Evolutionary conservation across 1,140 invertebrate genomes (phyloP), one percentile per base, ranked within the genome.

Genomic region (Dryas iulia): DNA sequence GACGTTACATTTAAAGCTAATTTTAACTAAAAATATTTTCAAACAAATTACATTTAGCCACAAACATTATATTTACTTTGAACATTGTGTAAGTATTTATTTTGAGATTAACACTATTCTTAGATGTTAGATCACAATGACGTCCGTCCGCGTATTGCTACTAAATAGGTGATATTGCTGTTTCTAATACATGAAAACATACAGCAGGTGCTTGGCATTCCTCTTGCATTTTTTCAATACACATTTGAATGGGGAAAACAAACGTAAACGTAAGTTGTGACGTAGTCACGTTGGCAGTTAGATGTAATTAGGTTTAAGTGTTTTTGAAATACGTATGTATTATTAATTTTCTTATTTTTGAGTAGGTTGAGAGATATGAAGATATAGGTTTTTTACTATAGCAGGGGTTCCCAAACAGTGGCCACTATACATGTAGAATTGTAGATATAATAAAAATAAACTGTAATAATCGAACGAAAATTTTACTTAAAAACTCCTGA

Each of bases 131-230:
- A 35, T 64, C 53, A 10, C 52, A 65, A 65, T 58, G 53, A 65
- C 63, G 63, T 28, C 11, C 12, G 6, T 26, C 26, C 11, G 24
- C 5, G 14, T 52, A 26, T 8, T 58, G 23, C 18, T 26, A 26
- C 57, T 33, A 30, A 59, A 53, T 58, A 53, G 23, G 35, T 52
- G 28, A 39, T 57, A 62, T 33, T 52, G 57, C 23, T 53, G 39
- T 57, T 59, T 10, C 35, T 18, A 54, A 23, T 21, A 60, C 33
- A 47, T 62, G 65, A 67, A 11, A 68, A 59, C 69, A 68, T 65
- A 53, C 35, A 61, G 25, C 71, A 73, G 71, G 71, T 73, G 71
- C 63, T 66, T 65, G 59, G 62, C 64, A 65, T 61, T 59, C 26
- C 63, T n/a, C 66, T 24, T 63, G 60, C 47, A 47, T 21, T 72